Evolutionary conservation across 2,888 invertebrate species (phyloP).

Genomic region (Eledona agricola): DNA sequence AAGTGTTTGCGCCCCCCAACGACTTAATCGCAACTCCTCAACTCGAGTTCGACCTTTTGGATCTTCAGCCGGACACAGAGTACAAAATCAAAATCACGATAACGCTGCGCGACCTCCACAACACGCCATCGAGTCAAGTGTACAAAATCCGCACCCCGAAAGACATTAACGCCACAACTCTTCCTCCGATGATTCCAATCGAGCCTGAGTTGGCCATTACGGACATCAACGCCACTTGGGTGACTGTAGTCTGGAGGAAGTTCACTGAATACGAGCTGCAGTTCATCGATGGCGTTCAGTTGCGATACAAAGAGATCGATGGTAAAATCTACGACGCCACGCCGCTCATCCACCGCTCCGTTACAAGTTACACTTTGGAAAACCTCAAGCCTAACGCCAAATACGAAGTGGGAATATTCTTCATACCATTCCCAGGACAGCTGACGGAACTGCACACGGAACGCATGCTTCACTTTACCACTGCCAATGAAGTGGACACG

Average conservation of each 20-base stretch:
- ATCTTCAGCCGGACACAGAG: slow-evolving; percentile 78
- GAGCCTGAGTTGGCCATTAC: slow-evolving; percentile 78
- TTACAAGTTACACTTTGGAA: slow-evolving; percentile 79
- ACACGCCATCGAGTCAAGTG: slow-evolving; percentile 79
- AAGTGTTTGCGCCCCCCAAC: slow-evolving; percentile 87
- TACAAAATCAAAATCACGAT: slow-evolving; percentile 86
- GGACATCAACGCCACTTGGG: slow-evolving; percentile 81
- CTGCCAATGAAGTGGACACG: slow-evolving; percentile 77
- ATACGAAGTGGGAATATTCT: slow-evolving; percentile 85
- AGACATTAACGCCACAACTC: slow-evolving; percentile 63
- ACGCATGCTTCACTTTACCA: slow-evolving; percentile 74
- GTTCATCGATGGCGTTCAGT: slow-evolving; percentile 87
- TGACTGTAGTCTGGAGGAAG: slow-evolving; percentile 83
- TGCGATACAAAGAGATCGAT: slow-evolving; percentile 83
- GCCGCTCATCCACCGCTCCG: slow-evolving; percentile 83
- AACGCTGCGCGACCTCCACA: slow-evolving; percentile 78
- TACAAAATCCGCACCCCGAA: slow-evolving; percentile 78
- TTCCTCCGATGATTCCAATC: slow-evolving; percentile 71
- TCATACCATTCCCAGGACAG: slow-evolving; percentile 84
- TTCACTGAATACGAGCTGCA: slow-evolving; percentile 82
- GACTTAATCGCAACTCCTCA: slow-evolving; percentile 87
- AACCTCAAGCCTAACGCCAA: slow-evolving; percentile 79
- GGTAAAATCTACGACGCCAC: slow-evolving; percentile 86
- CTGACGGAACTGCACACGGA: slow-evolving; percentile 80
- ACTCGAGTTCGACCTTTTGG: slow-evolving; percentile 82